Evolutionary conservation across 2,797 vertebrate species (phyloP).

Genomic region (Premnoplex brunnescens): DNA sequence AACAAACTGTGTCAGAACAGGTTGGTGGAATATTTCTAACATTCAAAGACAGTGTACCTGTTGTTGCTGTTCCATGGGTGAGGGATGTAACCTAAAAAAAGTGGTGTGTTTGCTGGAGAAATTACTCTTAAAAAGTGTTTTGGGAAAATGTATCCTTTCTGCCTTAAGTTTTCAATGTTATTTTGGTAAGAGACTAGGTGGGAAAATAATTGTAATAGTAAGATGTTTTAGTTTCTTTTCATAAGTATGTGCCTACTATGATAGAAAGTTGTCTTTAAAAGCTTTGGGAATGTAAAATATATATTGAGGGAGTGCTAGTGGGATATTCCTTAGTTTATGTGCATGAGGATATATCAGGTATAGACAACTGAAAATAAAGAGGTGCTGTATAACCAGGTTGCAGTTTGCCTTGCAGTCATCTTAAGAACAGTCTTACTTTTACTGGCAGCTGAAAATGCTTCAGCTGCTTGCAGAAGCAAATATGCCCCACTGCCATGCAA

Average conservation of each 20-base stretch:
- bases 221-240: slow-evolving; percentile 55
- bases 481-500: neutral
- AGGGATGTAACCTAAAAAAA: neutral
- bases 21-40: slow-evolving; percentile 67
- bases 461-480: slow-evolving; percentile 9
- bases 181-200: slow-evolving; percentile 50
- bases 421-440: slow-evolving; percentile 20
- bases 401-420: neutral
- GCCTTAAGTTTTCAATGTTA: slow-evolving; percentile 39
- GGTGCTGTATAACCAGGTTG: neutral
- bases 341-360: neutral
- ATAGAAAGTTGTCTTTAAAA: neutral
- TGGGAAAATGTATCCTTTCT: slow-evolving; percentile 1
- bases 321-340: neutral
- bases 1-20: slow-evolving; percentile 92
- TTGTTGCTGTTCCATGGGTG: neutral
- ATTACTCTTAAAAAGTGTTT: slow-evolving; percentile 20
- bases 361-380: slow-evolving; percentile 12
- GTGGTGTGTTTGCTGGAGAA: neutral
- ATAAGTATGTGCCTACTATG: neutral
- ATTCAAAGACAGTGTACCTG: neutral
- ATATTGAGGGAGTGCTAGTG: neutral
- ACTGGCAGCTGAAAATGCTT: slow-evolving; percentile 5
- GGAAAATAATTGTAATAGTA: slow-evolving; percentile 49
- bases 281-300: neutral